Percentiles rank a stretch among this genome's conserved stretches.
Evolutionary conservation across 2,888 invertebrate species (phyloP).

Genomic region (Galerucella nymphaeae): DNA sequence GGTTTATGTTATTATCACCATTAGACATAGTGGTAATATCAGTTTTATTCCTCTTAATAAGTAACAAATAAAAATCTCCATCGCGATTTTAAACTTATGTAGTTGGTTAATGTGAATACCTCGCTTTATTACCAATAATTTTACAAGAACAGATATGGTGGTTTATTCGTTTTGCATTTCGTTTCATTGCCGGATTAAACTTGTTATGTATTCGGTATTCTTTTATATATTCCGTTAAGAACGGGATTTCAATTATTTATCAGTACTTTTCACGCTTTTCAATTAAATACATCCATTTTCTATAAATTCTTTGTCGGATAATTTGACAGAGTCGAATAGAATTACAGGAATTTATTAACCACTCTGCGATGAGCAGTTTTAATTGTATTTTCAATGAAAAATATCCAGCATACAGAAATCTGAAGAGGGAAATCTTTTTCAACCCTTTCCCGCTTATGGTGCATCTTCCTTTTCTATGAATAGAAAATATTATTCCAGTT

Average conservation of each 20-base stretch:
- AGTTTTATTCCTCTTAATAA: neutral
- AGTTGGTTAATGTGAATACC: conserved; percentile 35
- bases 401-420: too few species aligned
- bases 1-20: too few species aligned
- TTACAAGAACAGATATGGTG: conserved; percentile 20
- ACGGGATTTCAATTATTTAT: neutral
- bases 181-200: conserved; percentile 15
- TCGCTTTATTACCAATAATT: conserved; percentile 43
- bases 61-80: neutral
- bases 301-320: neutral
- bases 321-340: neutral
- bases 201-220: conserved; percentile 24
- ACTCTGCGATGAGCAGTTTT: too few species aligned
- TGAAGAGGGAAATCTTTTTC: too few species aligned
- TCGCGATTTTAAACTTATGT: conserved; percentile 24
- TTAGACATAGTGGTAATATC: neutral
- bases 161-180: conserved; percentile 11
- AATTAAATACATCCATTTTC: neutral
- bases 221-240: conserved; percentile 14
- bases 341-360: too few species aligned
- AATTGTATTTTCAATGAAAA: too few species aligned
- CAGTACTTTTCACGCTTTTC: conserved; percentile 1
- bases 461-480: too few species aligned
- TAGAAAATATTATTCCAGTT: too few species aligned
- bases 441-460: too few species aligned